A percentile compares a stretch with the other conserved stretches of the same genome.
These are phyloP conservation scores for Silurus meridionalis DNA, from an alignment of 2,113 vertebrate genomes.

Conservation along the genomic window DNA sequence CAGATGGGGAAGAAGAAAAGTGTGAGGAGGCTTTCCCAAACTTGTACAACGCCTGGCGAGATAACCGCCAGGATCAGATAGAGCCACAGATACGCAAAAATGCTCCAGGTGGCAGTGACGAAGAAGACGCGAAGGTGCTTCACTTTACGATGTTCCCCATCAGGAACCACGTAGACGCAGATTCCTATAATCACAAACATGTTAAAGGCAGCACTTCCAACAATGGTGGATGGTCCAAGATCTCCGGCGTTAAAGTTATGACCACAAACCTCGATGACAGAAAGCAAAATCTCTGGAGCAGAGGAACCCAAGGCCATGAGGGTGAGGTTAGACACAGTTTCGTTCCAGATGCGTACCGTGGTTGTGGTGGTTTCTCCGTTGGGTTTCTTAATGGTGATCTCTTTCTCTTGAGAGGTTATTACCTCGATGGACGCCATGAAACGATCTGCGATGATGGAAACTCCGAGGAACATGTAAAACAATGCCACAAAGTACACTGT, in stretches of 20 bases:
- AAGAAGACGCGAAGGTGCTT: slow-evolving; percentile 97
- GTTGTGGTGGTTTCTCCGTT: slow-evolving; percentile 96
- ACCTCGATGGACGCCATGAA: slow-evolving; percentile 99
- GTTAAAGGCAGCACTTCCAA: slow-evolving; percentile 96
- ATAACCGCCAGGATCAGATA: slow-evolving; percentile 96
- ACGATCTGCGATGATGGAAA: slow-evolving; percentile 95
- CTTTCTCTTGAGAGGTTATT: slow-evolving; percentile 96
- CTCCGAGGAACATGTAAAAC: slow-evolving; percentile 98
- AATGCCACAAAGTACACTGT: slow-evolving; percentile 97
- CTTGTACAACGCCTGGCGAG: slow-evolving; percentile 91
- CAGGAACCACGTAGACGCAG: slow-evolving; percentile 94
- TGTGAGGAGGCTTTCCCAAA: slow-evolving; percentile 96
- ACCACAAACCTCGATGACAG: slow-evolving; percentile 93
- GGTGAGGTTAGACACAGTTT: slow-evolving; percentile 96
- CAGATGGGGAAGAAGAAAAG: slow-evolving; percentile 98
- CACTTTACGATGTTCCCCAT: slow-evolving; percentile 93
- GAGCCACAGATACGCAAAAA: slow-evolving; percentile 98
- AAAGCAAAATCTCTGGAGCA: slow-evolving; percentile 94
- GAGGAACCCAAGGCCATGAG: slow-evolving; percentile 97
- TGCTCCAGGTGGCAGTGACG: slow-evolving; percentile 96
- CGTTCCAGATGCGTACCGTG: slow-evolving; percentile 96
- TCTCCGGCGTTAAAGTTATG: slow-evolving; percentile 88
- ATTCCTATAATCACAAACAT: slow-evolving; percentile 98
- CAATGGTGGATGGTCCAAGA: slow-evolving; percentile 92
- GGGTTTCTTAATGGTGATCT: slow-evolving; percentile 97